These are phyloP conservation scores for Cyclina sinensis DNA, from an alignment of 1,140 invertebrate genomes.

Conservation along the genomic window DNA sequence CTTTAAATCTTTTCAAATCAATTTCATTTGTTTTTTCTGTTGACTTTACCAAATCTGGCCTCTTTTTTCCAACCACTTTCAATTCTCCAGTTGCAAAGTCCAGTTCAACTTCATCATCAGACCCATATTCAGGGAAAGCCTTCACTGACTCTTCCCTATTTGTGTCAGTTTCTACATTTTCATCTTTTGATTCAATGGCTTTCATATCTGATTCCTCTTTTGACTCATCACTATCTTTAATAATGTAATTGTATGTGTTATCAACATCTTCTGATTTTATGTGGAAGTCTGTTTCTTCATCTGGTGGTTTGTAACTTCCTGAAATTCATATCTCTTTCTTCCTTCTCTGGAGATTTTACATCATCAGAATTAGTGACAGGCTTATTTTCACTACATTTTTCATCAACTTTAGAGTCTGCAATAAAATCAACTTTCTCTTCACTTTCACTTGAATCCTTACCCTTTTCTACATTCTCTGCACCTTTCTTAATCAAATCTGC, in stretches of 20 bases:
- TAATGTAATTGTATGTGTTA: constrained; percentile 27
- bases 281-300: not conserved
- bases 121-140: constrained; percentile 33
- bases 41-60: not conserved
- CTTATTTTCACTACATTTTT: not conserved
- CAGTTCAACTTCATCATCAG: constrained; percentile 60
- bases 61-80: constrained; percentile 37
- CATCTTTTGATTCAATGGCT: not conserved
- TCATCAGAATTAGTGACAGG: not conserved
- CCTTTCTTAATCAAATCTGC: constrained; percentile 25
- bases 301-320: not conserved
- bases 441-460: not conserved
- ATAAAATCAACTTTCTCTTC: not conserved
- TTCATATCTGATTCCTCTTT: not conserved
- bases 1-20: not conserved
- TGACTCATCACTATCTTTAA: not conserved
- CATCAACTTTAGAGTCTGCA: not conserved
- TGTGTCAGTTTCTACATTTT: not conserved
- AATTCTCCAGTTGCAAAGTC: constrained; percentile 57
- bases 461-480: not conserved
- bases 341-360: not conserved
- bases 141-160: not conserved
- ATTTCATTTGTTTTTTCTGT: not conserved
- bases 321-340: not conserved
- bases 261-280: constrained; percentile 29